A percentile compares a stretch with the other conserved stretches of the same genome.
phyloP scores from a whole-genome alignment of 1,140 invertebrate species.

The Drosophila jambulina region DNA sequence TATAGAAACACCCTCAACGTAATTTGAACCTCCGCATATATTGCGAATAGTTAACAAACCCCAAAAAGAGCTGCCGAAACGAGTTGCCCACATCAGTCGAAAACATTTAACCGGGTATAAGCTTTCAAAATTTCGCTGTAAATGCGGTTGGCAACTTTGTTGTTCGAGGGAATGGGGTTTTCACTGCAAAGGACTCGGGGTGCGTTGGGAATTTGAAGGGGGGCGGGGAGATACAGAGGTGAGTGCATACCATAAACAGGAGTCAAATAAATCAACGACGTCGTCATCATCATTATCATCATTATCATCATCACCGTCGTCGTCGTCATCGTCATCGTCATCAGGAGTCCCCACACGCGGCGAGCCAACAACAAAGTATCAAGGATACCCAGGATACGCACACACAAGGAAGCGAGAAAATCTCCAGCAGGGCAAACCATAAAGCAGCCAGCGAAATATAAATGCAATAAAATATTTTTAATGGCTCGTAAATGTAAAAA shows the following conservation, averaged over 20 bases:
- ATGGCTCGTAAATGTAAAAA: constrained; percentile 78
- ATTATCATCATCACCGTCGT: constrained; percentile 46
- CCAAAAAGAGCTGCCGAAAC: constrained; percentile 10
- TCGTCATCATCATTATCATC: constrained; percentile 66
- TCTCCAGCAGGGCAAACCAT: constrained; percentile 67
- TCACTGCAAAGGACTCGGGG: not conserved
- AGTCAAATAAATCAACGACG: constrained; percentile 74
- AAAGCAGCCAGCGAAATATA: constrained; percentile 75
- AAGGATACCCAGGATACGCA: constrained; percentile 20
- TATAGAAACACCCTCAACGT: constrained; percentile 8
- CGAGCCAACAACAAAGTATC: constrained; percentile 47
- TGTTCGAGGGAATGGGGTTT: not conserved
- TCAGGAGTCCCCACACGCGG: constrained; percentile 58
- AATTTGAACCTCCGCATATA: constrained; percentile 14
- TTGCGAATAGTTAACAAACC: constrained; percentile 25
- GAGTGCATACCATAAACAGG: constrained; percentile 70
- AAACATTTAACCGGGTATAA: constrained; percentile 38
- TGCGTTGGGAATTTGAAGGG: not conserved
- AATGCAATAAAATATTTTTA: constrained; percentile 79
- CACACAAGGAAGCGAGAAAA: constrained; percentile 52
- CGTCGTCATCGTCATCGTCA: constrained; percentile 24
- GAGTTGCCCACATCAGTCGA: constrained; percentile 16
- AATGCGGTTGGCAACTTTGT: constrained; percentile 59
- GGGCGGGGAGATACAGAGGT: constrained; percentile 37
- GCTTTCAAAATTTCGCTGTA: constrained; percentile 42